A percentile compares a stretch with the other conserved stretches of the same genome.
phyloP scores from a whole-genome alignment of 1,140 invertebrate species.

The Anoplolepis gracilipes region DNA sequence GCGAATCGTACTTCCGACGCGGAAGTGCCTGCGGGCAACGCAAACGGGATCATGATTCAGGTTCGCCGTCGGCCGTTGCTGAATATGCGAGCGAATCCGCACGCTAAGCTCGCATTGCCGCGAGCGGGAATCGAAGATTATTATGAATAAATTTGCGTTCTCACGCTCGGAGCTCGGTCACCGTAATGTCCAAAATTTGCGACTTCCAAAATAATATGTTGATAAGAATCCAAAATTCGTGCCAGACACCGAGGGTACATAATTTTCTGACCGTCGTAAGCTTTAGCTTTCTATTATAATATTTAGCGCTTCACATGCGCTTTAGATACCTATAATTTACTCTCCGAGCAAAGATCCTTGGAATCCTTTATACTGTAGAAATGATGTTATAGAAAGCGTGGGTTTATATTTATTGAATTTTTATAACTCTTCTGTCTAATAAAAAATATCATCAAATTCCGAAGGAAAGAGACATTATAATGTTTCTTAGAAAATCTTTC shows the following conservation, averaged over 20 bases:
- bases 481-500: not conserved
- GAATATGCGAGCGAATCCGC: conserved; percentile 31
- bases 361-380: not conserved
- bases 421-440: not conserved
- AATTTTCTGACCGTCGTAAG: conserved; percentile 17
- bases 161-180: not conserved
- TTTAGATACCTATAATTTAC: conserved; percentile 22
- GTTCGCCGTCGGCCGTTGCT: not conserved
- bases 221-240: conserved; percentile 60
- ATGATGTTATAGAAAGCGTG: not conserved
- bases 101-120: not conserved
- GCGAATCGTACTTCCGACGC: not conserved
- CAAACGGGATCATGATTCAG: conserved; percentile 53
- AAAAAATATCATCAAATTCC: not conserved
- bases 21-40: conserved; percentile 39
- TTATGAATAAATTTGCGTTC: conserved; percentile 54
- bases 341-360: not conserved
- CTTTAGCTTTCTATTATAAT: not conserved
- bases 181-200: conserved; percentile 32
- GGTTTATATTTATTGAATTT: not conserved
- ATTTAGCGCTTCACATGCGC: not conserved
- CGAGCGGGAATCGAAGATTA: conserved; percentile 21
- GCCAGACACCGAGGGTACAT: not conserved
- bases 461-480: not conserved
- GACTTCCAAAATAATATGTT: conserved; percentile 51